Evolutionary conservation across 2,113 vertebrate genomes (phyloP), one percentile per base, ranked within the genome.

Genomic region (Chamaetylas fuelleborni): DNA sequence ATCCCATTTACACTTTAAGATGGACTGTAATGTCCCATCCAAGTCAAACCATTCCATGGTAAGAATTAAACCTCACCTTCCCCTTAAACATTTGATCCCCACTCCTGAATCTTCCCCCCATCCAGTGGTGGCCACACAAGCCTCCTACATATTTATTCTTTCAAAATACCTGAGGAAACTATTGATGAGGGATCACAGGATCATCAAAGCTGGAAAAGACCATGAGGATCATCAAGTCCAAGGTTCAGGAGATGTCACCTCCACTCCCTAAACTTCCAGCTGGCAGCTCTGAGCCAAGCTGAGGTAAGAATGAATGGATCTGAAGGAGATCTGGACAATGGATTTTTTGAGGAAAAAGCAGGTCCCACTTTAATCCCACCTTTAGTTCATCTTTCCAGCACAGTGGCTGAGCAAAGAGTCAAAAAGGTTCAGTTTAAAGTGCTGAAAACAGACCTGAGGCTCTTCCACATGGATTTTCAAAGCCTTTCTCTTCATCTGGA

Each of bases 211-310:
- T 58, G 13, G 45, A 24, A 81, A 72, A 72, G 10, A n/a, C 11
- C 0, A 0, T 1, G 2, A 50, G 33, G 11, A 34, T 20, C n/a
- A 24, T 22, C 19, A 13, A 34, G 7, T 40, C 24, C 24, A 10
- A 36, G 38, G 29, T 34, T 74, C 26, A 71, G 71, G 29, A 86
- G 51, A 22, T 28, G 38, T 22, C 28, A 17, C 5, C 38, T 83
- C 53, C 43, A 8, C 7, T 40, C n/a, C 31, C 13, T 26, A n/a
- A 64, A 11, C 26, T 81, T 72, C 50, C 66, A 90, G 4, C 11
- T 42, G 70, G 3, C 9, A 25, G 8, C 17, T 70, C 8, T 24
- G 43, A 64, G 24, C 14, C 13, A 24, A 53, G 8, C 17, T 4
- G 0, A 33, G 5, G 36, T 31, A 42, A 62, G 34, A 33, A 45